phyloP scores from a whole-genome alignment of 2,888 invertebrate genomes.

The Drosophila subquinaria region DNA sequence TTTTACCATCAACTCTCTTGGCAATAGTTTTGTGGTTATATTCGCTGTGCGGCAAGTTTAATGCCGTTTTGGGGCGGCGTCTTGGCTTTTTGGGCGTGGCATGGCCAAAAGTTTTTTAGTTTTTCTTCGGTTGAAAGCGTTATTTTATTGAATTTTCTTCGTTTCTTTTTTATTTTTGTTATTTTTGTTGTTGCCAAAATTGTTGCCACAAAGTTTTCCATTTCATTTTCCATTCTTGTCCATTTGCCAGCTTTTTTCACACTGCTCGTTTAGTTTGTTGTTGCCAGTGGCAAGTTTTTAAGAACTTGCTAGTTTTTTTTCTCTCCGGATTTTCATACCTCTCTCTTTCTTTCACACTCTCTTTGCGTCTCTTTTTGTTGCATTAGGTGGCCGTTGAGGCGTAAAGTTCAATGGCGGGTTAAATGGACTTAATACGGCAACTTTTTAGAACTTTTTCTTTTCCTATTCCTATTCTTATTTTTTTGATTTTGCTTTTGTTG shows the following conservation, averaged over 20 bases:
- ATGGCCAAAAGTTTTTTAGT: constrained; percentile 58
- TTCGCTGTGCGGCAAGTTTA: constrained; percentile 69
- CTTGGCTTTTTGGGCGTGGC: constrained; percentile 51
- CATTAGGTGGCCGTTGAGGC: constrained; percentile 76
- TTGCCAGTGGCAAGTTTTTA: constrained; percentile 68
- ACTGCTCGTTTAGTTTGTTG: constrained; percentile 59
- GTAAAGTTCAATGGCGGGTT: constrained; percentile 82
- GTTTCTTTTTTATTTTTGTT: constrained; percentile 13
- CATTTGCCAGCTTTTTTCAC: constrained; percentile 54
- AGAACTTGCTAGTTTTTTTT: constrained; percentile 67
- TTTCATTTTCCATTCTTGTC: constrained; percentile 70
- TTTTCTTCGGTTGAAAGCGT: constrained; percentile 69
- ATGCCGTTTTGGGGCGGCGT: constrained; percentile 40
- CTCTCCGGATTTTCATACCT: constrained; percentile 45
- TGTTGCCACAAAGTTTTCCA: constrained; percentile 78
- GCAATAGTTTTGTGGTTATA: constrained; percentile 67
- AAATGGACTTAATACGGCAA: constrained; percentile 81
- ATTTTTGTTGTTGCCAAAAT: constrained; percentile 23
- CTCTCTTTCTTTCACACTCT: constrained; percentile 1
- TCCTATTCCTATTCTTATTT: constrained; percentile 11
- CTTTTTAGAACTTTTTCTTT: constrained; percentile 68
- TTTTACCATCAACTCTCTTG: neutral
- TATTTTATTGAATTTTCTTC: constrained; percentile 76
- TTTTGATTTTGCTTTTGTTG: constrained; percentile 48
- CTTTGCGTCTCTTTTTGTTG: constrained; percentile 54